Evolutionary conservation across 2,888 invertebrate genomes (phyloP), one percentile per base, ranked within the genome.

Genomic region (Cheiracanthium punctorium): DNA sequence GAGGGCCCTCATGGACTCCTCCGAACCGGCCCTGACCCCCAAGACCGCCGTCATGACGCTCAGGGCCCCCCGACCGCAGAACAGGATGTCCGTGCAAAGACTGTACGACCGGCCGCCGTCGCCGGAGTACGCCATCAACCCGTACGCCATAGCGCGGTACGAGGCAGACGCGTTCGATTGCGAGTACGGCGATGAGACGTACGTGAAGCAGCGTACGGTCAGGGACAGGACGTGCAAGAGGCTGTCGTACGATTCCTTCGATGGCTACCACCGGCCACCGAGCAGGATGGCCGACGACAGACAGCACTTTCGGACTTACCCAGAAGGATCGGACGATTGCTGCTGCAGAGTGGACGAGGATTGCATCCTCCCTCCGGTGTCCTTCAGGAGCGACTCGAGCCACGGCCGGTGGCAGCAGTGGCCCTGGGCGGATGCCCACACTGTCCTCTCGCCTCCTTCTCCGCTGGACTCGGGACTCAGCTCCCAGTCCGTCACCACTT

Each of bases 401-500:
- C 75, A 75, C 58, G 85, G 69, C 28, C 67, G 72, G 10, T 85
- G 85, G 80, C 73, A 74, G 7, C 84, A 84, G 28, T 79, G 79
- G 79, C 79, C 70, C 29, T 69, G 69, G 70, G 17, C 30, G 33
- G 8, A 32, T 2, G 12, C 28, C 20, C 70, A 58, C n/a, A 43
- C 17, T 4, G 69, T 79, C 28, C 73, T 86, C 20, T 71, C 80
- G 28, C 87, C 82, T 0, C 84, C 88, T 12, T 87, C 87, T 8
- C 88, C 88, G 17, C 37, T 81, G 5, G 88, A 88, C 70, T 88
- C 88, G 4, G 88, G 88, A 8, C 70, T 88, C 29, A 88, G 88
- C 41, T 87, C 88, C 17, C 88, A 88, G 28, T 88, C 88, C 8
- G 69, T 88, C n/a, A n/a, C n/a, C n/a, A 70, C 86, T 1, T 88